A percentile compares a stretch with the other conserved stretches of the same genome.
phyloP scores from a whole-genome alignment of 2,113 vertebrate genomes.

The Peromyscus californicus region DNA sequence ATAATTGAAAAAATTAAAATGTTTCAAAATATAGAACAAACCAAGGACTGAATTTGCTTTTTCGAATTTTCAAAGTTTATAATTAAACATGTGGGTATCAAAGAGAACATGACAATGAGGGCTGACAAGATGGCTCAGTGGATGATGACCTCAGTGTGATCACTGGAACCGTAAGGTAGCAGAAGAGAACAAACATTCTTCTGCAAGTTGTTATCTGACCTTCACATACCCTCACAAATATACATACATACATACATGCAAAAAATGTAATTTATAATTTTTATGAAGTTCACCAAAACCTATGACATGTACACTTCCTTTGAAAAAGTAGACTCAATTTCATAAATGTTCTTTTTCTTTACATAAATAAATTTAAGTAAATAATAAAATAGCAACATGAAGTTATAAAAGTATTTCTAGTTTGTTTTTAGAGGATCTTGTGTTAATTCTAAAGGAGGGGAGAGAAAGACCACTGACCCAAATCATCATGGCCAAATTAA shows the following conservation, averaged over 20 bases:
- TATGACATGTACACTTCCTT: not conserved
- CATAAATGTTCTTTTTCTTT: slow-evolving; percentile 4
- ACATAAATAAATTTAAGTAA: slow-evolving; percentile 23
- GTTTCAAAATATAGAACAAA: not conserved
- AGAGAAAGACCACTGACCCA: not conserved
- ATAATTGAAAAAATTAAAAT: not conserved
- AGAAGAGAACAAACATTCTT: not conserved
- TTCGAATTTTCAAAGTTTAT: not conserved
- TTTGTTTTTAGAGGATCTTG: not conserved
- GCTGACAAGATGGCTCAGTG: not conserved
- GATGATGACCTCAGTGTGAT: not conserved
- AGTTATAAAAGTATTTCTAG: not conserved
- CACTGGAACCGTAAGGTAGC: not conserved
- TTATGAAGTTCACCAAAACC: not conserved
- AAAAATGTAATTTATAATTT: not conserved
- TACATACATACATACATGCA: not conserved
- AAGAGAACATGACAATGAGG: not conserved
- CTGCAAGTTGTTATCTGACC: not conserved
- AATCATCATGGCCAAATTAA: not conserved
- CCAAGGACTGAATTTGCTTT: not conserved
- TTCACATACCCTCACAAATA: too few relatives aligned
- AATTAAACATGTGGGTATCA: too few relatives aligned
- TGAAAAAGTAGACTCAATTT: slow-evolving; percentile 23
- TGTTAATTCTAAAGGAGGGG: not conserved
- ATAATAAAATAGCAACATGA: slow-evolving; percentile 31